Conservation (phyloP, 92 coral and sea anemone genomes). For the Parazoanthus atlanticus region DNA sequence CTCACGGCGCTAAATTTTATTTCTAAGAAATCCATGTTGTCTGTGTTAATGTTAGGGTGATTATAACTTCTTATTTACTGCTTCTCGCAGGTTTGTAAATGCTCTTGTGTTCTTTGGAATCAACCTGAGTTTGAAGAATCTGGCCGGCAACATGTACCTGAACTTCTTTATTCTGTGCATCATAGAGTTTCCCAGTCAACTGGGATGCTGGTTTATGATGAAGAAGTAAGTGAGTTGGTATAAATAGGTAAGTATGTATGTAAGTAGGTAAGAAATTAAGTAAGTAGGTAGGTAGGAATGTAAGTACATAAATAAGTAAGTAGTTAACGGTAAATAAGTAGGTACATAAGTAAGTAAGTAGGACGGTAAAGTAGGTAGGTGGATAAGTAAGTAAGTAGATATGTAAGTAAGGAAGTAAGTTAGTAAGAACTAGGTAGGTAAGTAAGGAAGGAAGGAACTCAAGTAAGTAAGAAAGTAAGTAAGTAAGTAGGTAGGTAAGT, state of each 20-base stretch:
- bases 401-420: background rate
- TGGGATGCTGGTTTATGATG: slow-evolving; percentile 70
- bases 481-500: background rate
- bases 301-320: background rate
- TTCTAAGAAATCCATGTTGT: too few species aligned
- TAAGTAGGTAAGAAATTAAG: background rate
- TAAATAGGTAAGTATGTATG: background rate
- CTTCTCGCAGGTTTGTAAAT: slow-evolving; percentile 75
- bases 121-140: slow-evolving; percentile 68
- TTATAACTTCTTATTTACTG: background rate
- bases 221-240: slow-evolving; percentile 49
- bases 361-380: background rate
- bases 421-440: background rate
- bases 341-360: background rate
- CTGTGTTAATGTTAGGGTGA: background rate
- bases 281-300: background rate
- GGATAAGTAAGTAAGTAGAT: background rate
- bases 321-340: background rate
- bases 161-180: slow-evolving; percentile 74
- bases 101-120: slow-evolving; percentile 80
- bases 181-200: slow-evolving; percentile 71
- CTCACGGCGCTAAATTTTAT: too few species aligned
- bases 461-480: background rate
- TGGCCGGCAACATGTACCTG: slow-evolving; percentile 82
- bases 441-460: background rate